Evolutionary conservation across 2,113 vertebrate species (phyloP).

Genomic region (Neolamprologus tretocephalus): DNA sequence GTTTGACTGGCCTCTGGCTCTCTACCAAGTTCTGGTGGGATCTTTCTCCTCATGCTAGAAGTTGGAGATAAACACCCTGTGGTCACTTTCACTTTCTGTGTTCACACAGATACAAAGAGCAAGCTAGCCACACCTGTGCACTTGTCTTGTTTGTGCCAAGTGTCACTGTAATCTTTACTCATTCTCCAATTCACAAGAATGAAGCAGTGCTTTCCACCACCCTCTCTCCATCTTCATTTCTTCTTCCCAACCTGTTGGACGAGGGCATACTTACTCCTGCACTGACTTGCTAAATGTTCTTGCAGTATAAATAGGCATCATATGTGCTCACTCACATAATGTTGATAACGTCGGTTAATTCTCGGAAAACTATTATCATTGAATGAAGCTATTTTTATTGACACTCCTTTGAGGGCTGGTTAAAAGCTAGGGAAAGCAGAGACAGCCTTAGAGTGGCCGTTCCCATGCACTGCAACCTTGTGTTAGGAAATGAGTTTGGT

Average conservation of each 20-base stretch:
- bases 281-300: neutral
- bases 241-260: neutral
- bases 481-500: neutral
- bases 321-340: neutral
- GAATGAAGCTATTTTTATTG: neutral
- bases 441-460: neutral
- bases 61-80: neutral
- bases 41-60: neutral
- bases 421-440: neutral
- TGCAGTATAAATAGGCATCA: neutral
- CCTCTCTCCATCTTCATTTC: neutral
- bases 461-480: fast-evolving
- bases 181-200: neutral
- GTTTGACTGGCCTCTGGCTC: neutral
- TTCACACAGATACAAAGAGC: neutral
- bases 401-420: neutral
- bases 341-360: neutral
- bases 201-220: neutral
- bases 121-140: neutral
- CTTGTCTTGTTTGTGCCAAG: neutral
- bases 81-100: neutral
- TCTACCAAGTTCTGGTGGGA: neutral
- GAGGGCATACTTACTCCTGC: neutral
- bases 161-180: neutral
- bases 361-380: neutral